phyloP scores from a whole-genome alignment of 2,797 vertebrate genomes.

The Fratercula arctica region DNA sequence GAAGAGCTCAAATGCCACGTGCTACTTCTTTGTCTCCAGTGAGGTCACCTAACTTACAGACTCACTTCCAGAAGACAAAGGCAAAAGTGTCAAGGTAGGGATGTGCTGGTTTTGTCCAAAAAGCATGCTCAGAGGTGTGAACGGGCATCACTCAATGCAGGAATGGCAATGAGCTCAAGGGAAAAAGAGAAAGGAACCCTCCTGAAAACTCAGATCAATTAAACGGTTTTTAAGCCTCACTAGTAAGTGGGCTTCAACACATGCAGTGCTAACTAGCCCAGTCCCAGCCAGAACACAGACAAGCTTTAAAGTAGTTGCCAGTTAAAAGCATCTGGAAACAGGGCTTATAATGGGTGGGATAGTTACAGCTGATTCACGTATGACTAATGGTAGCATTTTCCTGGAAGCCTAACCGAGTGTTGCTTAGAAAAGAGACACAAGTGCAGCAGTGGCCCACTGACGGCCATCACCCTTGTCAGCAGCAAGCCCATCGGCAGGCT shows the following conservation, averaged over 20 bases:
- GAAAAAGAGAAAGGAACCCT: not conserved
- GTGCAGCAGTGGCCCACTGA: not conserved
- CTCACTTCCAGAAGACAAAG: not conserved
- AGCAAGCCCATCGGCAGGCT: rapidly evolving
- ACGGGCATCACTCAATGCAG: rapidly evolving
- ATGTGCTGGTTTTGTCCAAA: not conserved
- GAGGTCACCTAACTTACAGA: not conserved
- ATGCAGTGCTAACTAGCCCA: not conserved
- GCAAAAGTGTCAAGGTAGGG: not conserved
- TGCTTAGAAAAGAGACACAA: not conserved
- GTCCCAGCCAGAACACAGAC: not conserved
- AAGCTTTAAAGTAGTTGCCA: not conserved
- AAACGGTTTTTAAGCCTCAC: not conserved
- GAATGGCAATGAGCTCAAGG: not conserved
- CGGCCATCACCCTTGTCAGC: not conserved
- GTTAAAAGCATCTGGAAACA: slow-evolving; percentile 68
- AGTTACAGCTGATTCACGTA: slow-evolving; percentile 29
- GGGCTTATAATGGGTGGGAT: slow-evolving; percentile 28
- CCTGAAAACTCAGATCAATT: not conserved
- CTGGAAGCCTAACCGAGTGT: not conserved
- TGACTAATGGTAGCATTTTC: slow-evolving; percentile 2
- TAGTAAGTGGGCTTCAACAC: not conserved
- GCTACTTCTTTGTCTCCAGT: not conserved
- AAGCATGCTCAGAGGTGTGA: not conserved
- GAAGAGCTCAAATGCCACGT: not conserved